These are phyloP conservation scores for Styela clava DNA, from an alignment of 23 tunicate genomes.

Conservation along the genomic window DNA sequence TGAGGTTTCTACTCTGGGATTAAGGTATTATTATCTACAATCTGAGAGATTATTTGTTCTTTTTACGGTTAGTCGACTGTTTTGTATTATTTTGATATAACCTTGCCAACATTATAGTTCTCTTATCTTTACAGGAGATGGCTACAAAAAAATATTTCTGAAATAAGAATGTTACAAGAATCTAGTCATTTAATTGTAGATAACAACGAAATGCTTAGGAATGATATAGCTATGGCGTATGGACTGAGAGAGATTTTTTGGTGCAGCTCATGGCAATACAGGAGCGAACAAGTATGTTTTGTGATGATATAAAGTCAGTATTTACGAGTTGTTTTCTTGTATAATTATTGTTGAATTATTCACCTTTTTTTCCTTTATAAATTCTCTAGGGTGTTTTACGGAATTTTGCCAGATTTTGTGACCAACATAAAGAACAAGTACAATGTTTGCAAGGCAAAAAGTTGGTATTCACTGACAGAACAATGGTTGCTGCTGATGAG, in stretches of 20 bases:
- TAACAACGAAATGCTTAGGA: not conserved
- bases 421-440: slow-evolving; percentile 3
- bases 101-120: no score
- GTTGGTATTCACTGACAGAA: slow-evolving; percentile 21
- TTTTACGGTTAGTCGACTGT: no score
- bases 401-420: slow-evolving; percentile 17
- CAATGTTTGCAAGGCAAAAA: slow-evolving; percentile 3
- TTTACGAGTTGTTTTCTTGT: no score
- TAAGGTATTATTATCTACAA: no score
- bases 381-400: slow-evolving; percentile 16
- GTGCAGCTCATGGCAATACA: slow-evolving; percentile 31
- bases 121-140: no score
- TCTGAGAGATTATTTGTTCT: no score
- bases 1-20: no score
- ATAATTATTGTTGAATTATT: no score
- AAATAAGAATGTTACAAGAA: not conserved
- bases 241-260: slow-evolving; percentile 7
- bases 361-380: not conserved
- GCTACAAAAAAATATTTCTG: slow-evolving; percentile 1
- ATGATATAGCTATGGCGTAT: not conserved
- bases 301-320: no score
- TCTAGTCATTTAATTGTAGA: not conserved
- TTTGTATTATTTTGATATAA: no score
- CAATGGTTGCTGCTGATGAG: slow-evolving; percentile 18
- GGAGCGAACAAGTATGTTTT: slow-evolving; percentile 21